Evolutionary conservation across 2,113 vertebrate species (phyloP), one percentile per base, ranked within the genome.

Genomic region (Kobus ellipsiprymnus): DNA sequence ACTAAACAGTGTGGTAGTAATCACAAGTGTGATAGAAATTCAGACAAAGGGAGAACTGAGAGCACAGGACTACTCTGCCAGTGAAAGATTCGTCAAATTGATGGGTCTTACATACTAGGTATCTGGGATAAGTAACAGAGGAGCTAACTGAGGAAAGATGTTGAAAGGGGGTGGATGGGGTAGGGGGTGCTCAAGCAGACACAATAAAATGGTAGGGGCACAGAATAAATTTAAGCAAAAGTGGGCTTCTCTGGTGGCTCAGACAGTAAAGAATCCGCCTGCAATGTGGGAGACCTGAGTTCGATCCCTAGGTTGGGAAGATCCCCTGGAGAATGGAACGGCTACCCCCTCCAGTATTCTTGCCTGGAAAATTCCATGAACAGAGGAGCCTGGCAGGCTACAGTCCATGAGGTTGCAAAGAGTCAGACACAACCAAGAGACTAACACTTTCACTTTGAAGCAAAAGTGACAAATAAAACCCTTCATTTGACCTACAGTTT

Each of bases 31-130:
- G 57, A 77, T 0, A 95, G 87, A 87, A 88, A 92, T 87, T 96
- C 54, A 48, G 74, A 59, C 14, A 62, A 40, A 44, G 19, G 71
- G 29, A 88, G 13, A 15, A 74, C 14, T 54, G 82, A 83, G 33
- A 19, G 21, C 8, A 6, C 9, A 25, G 25, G 14, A 23, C 52
- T 7, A 36, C 17, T 29, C 78, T 57, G 40, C 44, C 52, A 29
- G 12, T 5, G 46, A 91, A 50, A 67, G 52, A 60, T 33, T 2
- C 1, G 0, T 64, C 67, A 55, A 13, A 55, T 2, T 50, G 15
- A 44, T 55, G 29, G 59, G 17, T 78, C 44, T 78, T 5, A 81
- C 74, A 93, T 11, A 29, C 55, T 36, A 60, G 23, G 17, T 52
- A 33, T 46, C 62, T 14, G 16, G 19, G n/a, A 33, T 14, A 64